Evolutionary conservation across 1,140 invertebrate species (phyloP).

Genomic region (Penaeus vannamei): DNA sequence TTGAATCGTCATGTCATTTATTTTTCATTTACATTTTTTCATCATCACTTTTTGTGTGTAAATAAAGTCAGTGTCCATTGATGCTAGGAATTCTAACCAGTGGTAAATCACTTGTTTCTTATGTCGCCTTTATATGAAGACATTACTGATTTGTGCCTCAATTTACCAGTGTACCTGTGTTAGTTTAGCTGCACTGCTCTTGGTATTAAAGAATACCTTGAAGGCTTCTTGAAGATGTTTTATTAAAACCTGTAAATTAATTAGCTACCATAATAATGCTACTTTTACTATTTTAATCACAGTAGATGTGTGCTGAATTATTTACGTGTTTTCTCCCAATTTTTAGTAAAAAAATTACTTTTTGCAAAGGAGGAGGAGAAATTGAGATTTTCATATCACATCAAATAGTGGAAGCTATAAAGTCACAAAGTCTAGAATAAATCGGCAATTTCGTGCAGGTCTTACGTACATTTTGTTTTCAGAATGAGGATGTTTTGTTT

Average conservation of each 20-base stretch:
- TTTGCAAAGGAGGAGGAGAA: too few species aligned
- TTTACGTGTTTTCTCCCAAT: too few species aligned
- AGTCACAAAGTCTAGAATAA: too few species aligned
- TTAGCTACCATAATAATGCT: not conserved
- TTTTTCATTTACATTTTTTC: not conserved
- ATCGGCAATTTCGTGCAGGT: too few species aligned
- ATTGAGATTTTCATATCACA: too few species aligned
- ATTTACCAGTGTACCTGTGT: slow-evolving; percentile 65
- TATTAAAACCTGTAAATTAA: not conserved
- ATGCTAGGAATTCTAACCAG: slow-evolving; percentile 15
- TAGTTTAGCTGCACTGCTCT: slow-evolving; percentile 65
- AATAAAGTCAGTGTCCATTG: not conserved
- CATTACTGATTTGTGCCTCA: slow-evolving; percentile 65
- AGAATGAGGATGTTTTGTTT: too few species aligned
- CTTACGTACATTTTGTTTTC: too few species aligned
- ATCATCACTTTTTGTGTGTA: slow-evolving; percentile 1
- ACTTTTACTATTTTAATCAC: too few species aligned
- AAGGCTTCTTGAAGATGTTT: slow-evolving; percentile 42
- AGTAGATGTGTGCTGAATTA: too few species aligned
- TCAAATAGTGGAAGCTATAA: too few species aligned
- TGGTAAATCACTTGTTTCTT: slow-evolving; percentile 28
- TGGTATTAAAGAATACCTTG: slow-evolving; percentile 62
- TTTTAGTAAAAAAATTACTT: too few species aligned
- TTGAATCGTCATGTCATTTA: not conserved
- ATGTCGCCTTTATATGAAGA: slow-evolving; percentile 39